phyloP scores from a whole-genome alignment of 23 tunicate genomes.

The Ciona savignyi region DNA sequence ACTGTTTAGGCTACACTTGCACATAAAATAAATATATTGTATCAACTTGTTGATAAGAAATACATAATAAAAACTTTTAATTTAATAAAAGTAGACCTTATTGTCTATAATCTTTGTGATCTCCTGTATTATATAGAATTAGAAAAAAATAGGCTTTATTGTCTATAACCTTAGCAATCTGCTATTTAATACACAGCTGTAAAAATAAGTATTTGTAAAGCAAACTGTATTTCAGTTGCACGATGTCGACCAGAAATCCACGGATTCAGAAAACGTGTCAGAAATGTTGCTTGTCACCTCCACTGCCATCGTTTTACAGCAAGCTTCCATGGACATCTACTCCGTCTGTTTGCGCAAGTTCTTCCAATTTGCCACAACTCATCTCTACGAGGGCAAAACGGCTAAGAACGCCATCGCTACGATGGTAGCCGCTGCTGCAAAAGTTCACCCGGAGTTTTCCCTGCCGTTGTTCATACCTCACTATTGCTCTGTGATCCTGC shows the following conservation, averaged over 20 bases:
- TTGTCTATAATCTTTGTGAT: no score
- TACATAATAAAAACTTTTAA: no score
- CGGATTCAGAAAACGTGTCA: conserved; percentile 26
- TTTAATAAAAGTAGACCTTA: no score
- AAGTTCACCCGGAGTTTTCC: conserved; percentile 48
- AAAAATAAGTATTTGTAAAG: no score
- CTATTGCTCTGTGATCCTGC: conserved; percentile 29
- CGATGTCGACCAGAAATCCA: conserved; percentile 11
- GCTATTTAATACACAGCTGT: no score
- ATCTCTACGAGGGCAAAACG: conserved; percentile 46
- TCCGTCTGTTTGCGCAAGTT: conserved; percentile 28
- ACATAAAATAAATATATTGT: no score
- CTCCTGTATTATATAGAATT: no score
- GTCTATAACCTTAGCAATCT: no score
- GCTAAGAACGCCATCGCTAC: conserved; percentile 36
- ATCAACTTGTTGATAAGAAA: no score
- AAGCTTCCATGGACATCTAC: conserved; percentile 45
- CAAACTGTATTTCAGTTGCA: not conserved
- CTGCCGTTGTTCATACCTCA: conserved; percentile 61
- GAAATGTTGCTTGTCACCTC: conserved; percentile 38
- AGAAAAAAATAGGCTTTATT: no score
- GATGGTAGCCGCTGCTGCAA: conserved; percentile 42
- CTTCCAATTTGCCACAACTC: conserved; percentile 56
- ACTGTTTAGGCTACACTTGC: no score
- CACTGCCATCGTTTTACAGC: conserved; percentile 34